Conservation (phyloP, 2,888 invertebrate genomes). For the Hyposoter dolosus region DNA sequence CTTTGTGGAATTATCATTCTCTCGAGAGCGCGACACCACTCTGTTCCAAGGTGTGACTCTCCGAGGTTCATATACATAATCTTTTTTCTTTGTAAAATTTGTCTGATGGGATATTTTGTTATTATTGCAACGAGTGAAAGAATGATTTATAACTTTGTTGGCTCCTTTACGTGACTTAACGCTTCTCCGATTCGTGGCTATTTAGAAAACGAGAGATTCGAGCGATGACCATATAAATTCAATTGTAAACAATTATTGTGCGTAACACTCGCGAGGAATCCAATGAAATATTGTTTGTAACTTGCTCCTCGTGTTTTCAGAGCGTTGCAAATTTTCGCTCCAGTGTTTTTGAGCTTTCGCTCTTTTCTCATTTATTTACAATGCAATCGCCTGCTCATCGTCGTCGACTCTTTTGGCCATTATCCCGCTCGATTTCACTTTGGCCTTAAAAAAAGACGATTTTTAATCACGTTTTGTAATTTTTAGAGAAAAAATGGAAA, state of each 20-base stretch:
- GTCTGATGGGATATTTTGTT: constrained; percentile 1
- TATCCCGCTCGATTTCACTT: background rate
- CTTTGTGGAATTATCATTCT: constrained; percentile 60
- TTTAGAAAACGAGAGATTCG: constrained; percentile 65
- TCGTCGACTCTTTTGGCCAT: background rate
- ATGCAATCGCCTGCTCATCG: background rate
- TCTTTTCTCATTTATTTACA: constrained; percentile 7
- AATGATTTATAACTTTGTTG: background rate
- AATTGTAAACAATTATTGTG: constrained; percentile 37
- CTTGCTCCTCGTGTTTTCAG: constrained; percentile 37
- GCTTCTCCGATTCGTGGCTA: constrained; percentile 57
- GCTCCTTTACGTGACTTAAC: constrained; percentile 46
- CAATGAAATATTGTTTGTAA: constrained; percentile 36
- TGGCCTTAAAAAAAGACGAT: too few relatives aligned
- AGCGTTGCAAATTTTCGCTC: constrained; percentile 59
- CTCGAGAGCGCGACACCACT: constrained; percentile 35
- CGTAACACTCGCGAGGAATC: constrained; percentile 15
- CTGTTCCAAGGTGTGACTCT: constrained; percentile 41
- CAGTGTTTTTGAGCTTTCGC: constrained; percentile 43
- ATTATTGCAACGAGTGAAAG: constrained; percentile 33
- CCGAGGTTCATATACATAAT: constrained; percentile 18
- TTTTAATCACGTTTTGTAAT: background rate
- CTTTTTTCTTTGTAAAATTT: constrained; percentile 12
- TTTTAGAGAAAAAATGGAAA: background rate
- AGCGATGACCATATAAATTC: constrained; percentile 55